Evolutionary conservation across 2,113 vertebrate genomes (phyloP).

Genomic region (Chauna torquata): DNA sequence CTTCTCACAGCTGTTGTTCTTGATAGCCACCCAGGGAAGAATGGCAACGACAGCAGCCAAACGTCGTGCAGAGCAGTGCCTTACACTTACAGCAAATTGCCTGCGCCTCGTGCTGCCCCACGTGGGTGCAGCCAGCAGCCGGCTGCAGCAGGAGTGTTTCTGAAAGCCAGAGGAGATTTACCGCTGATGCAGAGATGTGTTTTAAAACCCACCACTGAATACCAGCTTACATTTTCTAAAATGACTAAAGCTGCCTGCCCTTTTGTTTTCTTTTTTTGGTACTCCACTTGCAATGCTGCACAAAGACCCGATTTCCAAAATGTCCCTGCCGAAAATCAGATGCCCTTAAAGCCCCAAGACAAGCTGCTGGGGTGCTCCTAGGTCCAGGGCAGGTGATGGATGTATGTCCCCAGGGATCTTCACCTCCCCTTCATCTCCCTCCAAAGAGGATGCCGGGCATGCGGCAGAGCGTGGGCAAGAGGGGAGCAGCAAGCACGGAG

Average conservation of each 20-base stretch:
- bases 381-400: not conserved
- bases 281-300: not conserved
- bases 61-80: not conserved
- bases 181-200: not conserved
- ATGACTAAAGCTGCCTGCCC: not conserved
- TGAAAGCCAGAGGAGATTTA: not conserved
- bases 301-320: not conserved
- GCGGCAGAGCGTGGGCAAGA: not conserved
- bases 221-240: not conserved
- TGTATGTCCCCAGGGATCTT: not conserved
- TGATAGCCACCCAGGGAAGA: not conserved
- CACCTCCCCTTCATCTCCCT: not conserved
- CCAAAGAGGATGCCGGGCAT: not conserved
- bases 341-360: not conserved
- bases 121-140: accelerated
- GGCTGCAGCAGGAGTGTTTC: not conserved
- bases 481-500: not conserved
- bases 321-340: not conserved
- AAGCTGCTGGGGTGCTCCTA: not conserved
- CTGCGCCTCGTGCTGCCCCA: not conserved
- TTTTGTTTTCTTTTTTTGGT: not conserved
- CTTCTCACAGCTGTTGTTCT: not conserved
- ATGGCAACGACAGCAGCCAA: not conserved
- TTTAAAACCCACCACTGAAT: not conserved
- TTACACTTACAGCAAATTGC: not conserved